A percentile compares a stretch with the other conserved stretches of the same genome.
Evolutionary conservation across 2,888 invertebrate genomes (phyloP).

Genomic region (Andricus quercusramuli): DNA sequence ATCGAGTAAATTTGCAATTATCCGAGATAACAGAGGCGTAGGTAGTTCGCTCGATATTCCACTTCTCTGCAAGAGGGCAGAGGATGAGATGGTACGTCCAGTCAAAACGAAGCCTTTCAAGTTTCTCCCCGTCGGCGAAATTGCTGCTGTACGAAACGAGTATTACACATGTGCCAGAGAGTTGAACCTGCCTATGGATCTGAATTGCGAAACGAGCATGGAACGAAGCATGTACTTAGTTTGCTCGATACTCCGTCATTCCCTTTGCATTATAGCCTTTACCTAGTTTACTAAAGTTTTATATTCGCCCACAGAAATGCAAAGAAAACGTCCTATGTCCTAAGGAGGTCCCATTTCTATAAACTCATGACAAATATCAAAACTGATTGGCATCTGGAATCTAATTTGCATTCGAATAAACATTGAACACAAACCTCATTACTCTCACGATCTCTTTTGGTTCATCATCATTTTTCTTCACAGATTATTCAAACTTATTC

Average conservation of each 20-base stretch:
- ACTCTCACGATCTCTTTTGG: background rate
- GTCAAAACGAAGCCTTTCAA: constrained; percentile 29
- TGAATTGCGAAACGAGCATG: constrained; percentile 3
- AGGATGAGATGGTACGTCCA: constrained; percentile 3
- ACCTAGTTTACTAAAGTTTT: constrained; percentile 8
- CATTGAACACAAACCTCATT: too few relatives aligned
- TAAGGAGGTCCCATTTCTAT: background rate
- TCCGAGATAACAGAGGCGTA: background rate
- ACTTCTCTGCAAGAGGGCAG: background rate
- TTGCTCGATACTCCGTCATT: constrained; percentile 51
- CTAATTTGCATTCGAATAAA: too few relatives aligned
- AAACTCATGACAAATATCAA: background rate
- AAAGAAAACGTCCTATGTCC: constrained; percentile 13
- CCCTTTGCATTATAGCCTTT: constrained; percentile 42
- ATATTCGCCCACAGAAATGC: constrained; percentile 2
- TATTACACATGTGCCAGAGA: background rate
- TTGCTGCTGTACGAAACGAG: constrained; percentile 24
- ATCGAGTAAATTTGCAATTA: constrained; percentile 4
- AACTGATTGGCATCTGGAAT: too few relatives aligned
- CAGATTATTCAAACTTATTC: constrained; percentile 10
- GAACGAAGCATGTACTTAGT: constrained; percentile 45
- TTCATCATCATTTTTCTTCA: constrained; percentile 20
- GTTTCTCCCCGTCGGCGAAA: constrained; percentile 31
- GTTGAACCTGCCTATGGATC: constrained; percentile 26
- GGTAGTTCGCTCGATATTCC: constrained; percentile 8